A percentile compares a stretch with the other conserved stretches of the same genome.
These are phyloP conservation scores for Seira sanloemensis DNA, from an alignment of 2,888 invertebrate species.

Conservation along the genomic window DNA sequence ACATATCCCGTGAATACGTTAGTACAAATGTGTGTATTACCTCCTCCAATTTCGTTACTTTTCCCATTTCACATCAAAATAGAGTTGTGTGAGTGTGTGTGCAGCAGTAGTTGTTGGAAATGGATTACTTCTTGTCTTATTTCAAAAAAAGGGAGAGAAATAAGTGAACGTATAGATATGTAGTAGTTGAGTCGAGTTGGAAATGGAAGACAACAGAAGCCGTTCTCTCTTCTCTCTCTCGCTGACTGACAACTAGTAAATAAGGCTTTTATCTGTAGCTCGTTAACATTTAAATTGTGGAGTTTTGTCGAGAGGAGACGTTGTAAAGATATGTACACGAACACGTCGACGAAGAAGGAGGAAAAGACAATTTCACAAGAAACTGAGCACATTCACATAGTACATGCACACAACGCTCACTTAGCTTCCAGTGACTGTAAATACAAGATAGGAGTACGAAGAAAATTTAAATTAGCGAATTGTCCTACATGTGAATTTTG, in stretches of 20 bases:
- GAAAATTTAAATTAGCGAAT: conserved; percentile 1
- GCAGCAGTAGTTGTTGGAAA: too few relatives aligned
- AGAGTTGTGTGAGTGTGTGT: background rate
- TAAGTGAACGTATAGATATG: too few relatives aligned
- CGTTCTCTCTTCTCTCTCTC: too few relatives aligned
- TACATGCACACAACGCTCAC: background rate
- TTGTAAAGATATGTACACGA: background rate
- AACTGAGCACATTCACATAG: background rate
- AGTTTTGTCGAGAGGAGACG: background rate
- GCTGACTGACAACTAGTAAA: conserved; percentile 14
- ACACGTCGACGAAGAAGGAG: background rate
- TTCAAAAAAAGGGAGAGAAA: too few relatives aligned
- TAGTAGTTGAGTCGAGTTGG: too few relatives aligned
- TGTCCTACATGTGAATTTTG: too few relatives aligned
- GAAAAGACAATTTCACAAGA: background rate
- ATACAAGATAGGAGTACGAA: too few relatives aligned
- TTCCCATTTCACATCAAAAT: conserved; percentile 8
- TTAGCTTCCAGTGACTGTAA: too few relatives aligned
- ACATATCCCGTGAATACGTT: too few relatives aligned
- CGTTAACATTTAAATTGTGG: conserved; percentile 37
- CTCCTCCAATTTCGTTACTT: background rate
- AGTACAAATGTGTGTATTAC: background rate
- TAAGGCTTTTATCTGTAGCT: conserved; percentile 19
- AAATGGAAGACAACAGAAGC: too few relatives aligned
- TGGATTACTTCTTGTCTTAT: too few relatives aligned